Conservation (phyloP, 2,797 vertebrate species). For the Momotus momota region DNA sequence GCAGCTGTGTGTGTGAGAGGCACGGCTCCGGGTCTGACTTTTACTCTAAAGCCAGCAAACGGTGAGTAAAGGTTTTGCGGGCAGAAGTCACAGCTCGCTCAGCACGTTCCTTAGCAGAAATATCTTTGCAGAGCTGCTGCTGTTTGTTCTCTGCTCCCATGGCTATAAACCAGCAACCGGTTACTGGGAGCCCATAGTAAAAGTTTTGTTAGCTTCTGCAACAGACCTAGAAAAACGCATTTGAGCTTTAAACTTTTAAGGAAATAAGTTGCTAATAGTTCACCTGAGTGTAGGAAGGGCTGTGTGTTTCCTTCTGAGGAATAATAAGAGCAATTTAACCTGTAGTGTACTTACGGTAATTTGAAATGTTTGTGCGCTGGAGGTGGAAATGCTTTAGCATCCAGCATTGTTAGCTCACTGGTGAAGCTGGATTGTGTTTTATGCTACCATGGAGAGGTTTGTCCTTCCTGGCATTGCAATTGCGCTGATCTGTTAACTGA, state of each 20-base stretch:
- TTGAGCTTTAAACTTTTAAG: background rate
- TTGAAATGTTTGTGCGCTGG: background rate
- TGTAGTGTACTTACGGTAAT: accelerated
- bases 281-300: background rate
- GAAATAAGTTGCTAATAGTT: background rate
- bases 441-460: background rate
- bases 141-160: background rate
- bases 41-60: slow-evolving; percentile 17
- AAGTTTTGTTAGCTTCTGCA: background rate
- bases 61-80: slow-evolving; percentile 58
- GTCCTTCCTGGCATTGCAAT: background rate
- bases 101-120: accelerated
- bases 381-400: background rate
- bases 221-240: background rate
- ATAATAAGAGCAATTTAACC: background rate
- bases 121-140: accelerated
- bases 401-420: background rate
- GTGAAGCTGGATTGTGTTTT: background rate
- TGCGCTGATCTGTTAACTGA: background rate
- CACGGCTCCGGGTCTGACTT: background rate
- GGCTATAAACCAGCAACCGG: background rate
- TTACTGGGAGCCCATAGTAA: accelerated
- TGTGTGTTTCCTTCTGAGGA: background rate
- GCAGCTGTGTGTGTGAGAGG: accelerated
- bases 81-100: background rate